These are phyloP conservation scores for Tigriopus californicus DNA, from an alignment of 2,888 invertebrate species.

Conservation along the genomic window DNA sequence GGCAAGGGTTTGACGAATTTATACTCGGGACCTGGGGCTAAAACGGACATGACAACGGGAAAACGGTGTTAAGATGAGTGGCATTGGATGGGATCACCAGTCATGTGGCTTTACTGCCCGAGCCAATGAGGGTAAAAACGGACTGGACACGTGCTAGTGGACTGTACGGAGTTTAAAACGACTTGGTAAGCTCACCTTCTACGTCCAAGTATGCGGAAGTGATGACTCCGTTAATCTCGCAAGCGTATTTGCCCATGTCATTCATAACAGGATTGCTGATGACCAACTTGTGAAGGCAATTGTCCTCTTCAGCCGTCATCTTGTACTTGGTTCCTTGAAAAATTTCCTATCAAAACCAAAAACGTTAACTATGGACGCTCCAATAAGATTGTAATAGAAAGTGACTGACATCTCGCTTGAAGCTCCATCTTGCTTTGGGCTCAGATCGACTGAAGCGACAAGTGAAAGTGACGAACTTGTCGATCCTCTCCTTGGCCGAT, in stretches of 20 bases:
- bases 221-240: conserved; percentile 75
- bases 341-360: conserved; percentile 46
- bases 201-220: conserved; percentile 83
- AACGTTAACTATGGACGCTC: background rate
- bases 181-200: conserved; percentile 39
- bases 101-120: too few relatives aligned
- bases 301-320: conserved; percentile 73
- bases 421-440: conserved; percentile 48
- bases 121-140: too few relatives aligned
- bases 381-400: conserved; percentile 1
- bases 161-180: background rate
- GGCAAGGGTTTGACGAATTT: conserved; percentile 76
- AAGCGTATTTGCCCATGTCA: conserved; percentile 88
- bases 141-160: background rate
- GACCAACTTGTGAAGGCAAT: conserved; percentile 55
- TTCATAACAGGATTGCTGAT: conserved; percentile 59
- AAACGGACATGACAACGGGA: conserved; percentile 19
- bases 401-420: conserved; percentile 69
- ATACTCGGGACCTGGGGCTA: conserved; percentile 83
- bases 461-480: conserved; percentile 51
- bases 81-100: background rate
- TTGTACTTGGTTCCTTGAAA: conserved; percentile 93
- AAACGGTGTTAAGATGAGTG: background rate
- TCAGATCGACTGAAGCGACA: conserved; percentile 29
- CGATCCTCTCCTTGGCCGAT: conserved; percentile 84